phyloP scores from a whole-genome alignment of 1,140 invertebrate species.

The Diachasma alloeum region DNA sequence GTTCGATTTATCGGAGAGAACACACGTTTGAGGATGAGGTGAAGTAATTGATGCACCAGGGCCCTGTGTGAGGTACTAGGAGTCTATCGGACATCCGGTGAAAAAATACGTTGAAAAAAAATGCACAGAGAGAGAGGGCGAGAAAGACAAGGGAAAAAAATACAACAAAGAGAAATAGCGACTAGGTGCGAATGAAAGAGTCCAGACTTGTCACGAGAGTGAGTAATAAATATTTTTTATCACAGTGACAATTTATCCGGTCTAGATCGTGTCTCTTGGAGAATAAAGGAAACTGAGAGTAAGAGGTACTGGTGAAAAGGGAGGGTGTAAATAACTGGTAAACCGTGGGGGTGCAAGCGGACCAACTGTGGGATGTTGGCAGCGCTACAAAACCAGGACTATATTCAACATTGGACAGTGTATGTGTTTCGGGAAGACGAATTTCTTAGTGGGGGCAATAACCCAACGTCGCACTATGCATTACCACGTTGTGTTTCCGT shows the following conservation, averaged over 20 bases:
- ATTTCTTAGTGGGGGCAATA: not conserved
- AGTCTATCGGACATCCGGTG: not conserved
- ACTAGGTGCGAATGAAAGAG: not conserved
- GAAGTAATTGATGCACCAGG: not conserved
- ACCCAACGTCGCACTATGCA: not conserved
- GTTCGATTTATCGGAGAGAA: constrained; percentile 31
- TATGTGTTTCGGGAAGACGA: not conserved
- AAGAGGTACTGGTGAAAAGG: not conserved
- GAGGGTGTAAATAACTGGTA: constrained; percentile 7
- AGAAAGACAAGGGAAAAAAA: not conserved
- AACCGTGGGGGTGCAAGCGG: not conserved
- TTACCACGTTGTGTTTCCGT: not conserved
- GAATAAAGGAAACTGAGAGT: not conserved
- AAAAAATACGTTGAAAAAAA: not conserved
- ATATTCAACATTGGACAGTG: constrained; percentile 7
- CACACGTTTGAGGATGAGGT: constrained; percentile 1
- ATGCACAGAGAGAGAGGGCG: not conserved
- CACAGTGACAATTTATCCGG: constrained; percentile 7
- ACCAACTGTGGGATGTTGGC: constrained; percentile 3
- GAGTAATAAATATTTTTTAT: constrained; percentile 11
- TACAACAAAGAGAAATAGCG: not conserved
- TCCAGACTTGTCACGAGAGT: not conserved
- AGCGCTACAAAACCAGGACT: not conserved
- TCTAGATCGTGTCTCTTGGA: not conserved
- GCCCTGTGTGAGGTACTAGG: not conserved